Percentiles rank a stretch among this genome's conserved stretches.
Evolutionary conservation across 2,888 invertebrate species (phyloP).

Genomic region (Prosapia bicincta): DNA sequence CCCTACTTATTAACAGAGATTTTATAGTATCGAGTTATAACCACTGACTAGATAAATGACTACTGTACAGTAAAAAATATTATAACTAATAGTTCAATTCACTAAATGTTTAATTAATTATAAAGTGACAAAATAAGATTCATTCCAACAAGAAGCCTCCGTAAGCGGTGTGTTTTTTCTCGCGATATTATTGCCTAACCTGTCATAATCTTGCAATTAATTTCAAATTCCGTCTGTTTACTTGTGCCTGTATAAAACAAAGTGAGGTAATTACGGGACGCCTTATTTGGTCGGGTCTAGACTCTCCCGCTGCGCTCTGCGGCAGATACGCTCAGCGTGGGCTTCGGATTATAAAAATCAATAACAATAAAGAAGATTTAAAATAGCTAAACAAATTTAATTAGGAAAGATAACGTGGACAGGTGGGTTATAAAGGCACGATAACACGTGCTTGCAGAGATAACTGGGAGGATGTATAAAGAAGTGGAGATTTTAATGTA

Average conservation of each 20-base stretch:
- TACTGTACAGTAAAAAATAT: no score
- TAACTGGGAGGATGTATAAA: no score
- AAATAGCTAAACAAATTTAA: constrained; percentile 2
- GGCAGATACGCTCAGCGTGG: constrained; percentile 2
- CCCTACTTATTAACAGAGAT: no score
- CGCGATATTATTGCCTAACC: neutral
- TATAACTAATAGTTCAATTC: no score
- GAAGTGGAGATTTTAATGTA: no score
- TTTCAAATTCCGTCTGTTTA: neutral
- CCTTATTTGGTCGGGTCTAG: neutral
- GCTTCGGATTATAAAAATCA: neutral
- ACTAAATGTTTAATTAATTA: no score
- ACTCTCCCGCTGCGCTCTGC: neutral
- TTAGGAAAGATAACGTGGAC: neutral
- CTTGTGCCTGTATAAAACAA: neutral
- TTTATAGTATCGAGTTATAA: no score
- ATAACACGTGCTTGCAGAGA: neutral
- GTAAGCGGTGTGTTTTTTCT: neutral
- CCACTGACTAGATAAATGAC: no score
- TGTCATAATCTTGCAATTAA: neutral
- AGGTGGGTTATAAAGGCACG: neutral
- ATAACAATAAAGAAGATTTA: constrained; percentile 2
- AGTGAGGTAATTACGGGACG: neutral
- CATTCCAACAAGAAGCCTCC: neutral
- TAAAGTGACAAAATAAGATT: no score